Conservation (phyloP, 1,140 invertebrate species). For the Drosophila tani region DNA sequence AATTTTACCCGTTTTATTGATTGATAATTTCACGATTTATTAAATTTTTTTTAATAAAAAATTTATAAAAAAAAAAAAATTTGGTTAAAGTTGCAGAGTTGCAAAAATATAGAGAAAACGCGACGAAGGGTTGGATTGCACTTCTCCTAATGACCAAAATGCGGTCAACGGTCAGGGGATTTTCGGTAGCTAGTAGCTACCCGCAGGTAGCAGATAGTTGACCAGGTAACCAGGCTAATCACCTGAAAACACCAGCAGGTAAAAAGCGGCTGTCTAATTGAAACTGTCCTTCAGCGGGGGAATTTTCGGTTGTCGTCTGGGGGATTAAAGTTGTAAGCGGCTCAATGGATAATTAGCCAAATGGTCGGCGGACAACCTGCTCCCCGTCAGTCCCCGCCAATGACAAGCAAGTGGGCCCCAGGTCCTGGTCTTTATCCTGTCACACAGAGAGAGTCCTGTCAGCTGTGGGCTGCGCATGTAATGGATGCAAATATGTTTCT, state of each 20-base stretch:
- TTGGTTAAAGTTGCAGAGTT: too few relatives aligned
- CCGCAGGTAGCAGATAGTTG: constrained; percentile 8
- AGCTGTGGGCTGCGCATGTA: not conserved
- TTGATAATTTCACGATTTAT: too few relatives aligned
- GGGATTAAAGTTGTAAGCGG: constrained; percentile 68
- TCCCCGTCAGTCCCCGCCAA: not conserved
- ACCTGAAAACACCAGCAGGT: not conserved
- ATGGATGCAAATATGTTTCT: constrained; percentile 29
- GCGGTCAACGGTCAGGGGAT: constrained; percentile 23
- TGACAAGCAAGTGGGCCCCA: constrained; percentile 12
- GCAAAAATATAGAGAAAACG: constrained; percentile 10
- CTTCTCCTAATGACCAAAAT: constrained; percentile 43
- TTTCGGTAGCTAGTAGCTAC: constrained; percentile 32
- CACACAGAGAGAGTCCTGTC: not conserved
- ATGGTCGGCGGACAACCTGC: constrained; percentile 15
- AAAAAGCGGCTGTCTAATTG: constrained; percentile 35
- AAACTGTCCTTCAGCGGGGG: constrained; percentile 30
- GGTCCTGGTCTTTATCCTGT: not conserved
- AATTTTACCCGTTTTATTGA: too few relatives aligned
- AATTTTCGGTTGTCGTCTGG: constrained; percentile 37
- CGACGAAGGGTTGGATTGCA: constrained; percentile 22
- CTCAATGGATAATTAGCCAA: constrained; percentile 74
- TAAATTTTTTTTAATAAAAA: too few relatives aligned
- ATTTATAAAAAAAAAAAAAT: too few relatives aligned
- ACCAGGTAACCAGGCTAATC: constrained; percentile 26